Conservation (phyloP, 2,888 invertebrate genomes). For the Terebella lapidaria region DNA sequence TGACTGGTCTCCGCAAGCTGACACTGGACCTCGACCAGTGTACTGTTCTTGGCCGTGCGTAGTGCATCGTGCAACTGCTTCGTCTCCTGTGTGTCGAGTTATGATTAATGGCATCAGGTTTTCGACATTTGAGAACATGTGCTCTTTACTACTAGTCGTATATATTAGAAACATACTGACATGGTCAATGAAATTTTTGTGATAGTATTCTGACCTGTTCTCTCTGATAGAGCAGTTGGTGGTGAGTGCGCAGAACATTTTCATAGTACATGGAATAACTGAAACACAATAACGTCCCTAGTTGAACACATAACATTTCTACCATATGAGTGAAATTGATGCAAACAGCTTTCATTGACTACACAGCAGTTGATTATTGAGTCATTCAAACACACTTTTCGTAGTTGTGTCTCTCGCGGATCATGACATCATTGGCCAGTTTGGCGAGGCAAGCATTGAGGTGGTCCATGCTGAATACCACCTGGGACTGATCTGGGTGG, state of each 20-base stretch:
- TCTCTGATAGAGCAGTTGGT: constrained; percentile 45
- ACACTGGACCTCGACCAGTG: constrained; percentile 47
- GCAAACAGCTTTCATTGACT: too few species aligned
- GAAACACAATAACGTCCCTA: constrained; percentile 17
- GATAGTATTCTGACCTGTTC: constrained; percentile 48
- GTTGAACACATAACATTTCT: too few species aligned
- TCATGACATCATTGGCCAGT: constrained; percentile 42
- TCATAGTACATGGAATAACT: constrained; percentile 53
- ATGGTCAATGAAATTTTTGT: too few species aligned
- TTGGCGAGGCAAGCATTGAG: constrained; percentile 38
- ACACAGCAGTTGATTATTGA: too few species aligned
- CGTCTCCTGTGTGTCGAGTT: constrained; percentile 37
- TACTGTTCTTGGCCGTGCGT: constrained; percentile 32
- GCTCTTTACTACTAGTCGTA: too few species aligned
- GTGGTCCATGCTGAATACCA: constrained; percentile 36
- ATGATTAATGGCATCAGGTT: too few species aligned
- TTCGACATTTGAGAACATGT: too few species aligned
- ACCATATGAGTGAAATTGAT: too few species aligned
- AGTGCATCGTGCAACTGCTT: constrained; percentile 42
- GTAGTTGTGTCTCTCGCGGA: constrained; percentile 45
- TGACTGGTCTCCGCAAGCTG: constrained; percentile 46
- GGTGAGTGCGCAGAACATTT: constrained; percentile 42
- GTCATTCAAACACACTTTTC: constrained; percentile 44
- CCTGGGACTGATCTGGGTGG: neutral
- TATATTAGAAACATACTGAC: too few species aligned